Base-by-base conservation (phyloP, 1,140 invertebrate genomes). In the Cherax destructor region DNA sequence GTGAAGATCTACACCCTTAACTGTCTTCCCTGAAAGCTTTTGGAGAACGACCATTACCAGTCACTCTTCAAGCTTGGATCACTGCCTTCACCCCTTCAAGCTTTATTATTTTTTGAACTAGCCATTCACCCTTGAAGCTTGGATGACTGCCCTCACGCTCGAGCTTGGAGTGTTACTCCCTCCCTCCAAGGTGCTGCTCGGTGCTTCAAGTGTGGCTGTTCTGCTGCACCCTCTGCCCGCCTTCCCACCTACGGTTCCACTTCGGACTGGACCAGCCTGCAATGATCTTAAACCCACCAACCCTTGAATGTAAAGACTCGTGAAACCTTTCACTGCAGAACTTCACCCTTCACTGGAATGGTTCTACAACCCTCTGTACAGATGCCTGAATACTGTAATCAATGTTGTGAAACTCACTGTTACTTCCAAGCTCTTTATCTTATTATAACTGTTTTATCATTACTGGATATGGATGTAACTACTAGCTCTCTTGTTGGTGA, bases 141-240 rank as follows among this genome's bases (percentile, higher is more conserved):
- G 61, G 61, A 65, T 65, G 16, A 65, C 11, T 21, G 61, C 21
- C 18, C 61, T 10, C 61, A 65, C 61, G 61, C 61, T 65, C 61
- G 61, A 18, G 13, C 61, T 65, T 65, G 47, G 52, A 52, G 77
- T 18, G n/a, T 50, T n/a, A 79, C 49, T 11, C 3, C 49, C 76
- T 78, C 30, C 49, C 77, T 79, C 47, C 11, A n/a, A 21, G 18
- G 61, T 65, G 61, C 13, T 65, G 61, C 47, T 79, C 47, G 52
- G 77, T 79, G 77, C 77, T 79, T 79, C 77, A 47, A 79, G 47
- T 79, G 77, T 79, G 77, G 52, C 52, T 79, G 76, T 47, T 21
- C 77, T 50, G 47, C 47, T n/a, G 5, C 16, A 49, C 77, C 77
- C 21, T 7, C 30, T 16, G 49, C 76, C 77, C 16, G 47, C 52